phyloP scores from a whole-genome alignment of 1,140 invertebrate species.

The Papilio glaucus region DNA sequence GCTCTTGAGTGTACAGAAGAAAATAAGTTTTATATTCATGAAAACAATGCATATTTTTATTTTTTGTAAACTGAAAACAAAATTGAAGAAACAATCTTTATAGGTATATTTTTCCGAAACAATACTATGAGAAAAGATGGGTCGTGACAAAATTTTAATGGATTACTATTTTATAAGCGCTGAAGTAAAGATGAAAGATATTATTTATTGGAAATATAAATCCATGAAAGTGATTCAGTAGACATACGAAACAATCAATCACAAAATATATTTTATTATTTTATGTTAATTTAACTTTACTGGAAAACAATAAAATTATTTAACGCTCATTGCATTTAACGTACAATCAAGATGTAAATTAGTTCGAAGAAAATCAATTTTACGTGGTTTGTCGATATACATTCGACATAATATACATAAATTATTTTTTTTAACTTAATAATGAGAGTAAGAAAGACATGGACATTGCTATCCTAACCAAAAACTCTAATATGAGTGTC shows the following conservation, averaged over 20 bases:
- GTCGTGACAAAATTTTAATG: background rate
- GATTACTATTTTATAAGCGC: background rate
- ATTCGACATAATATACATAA: no score
- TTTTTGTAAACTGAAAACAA: background rate
- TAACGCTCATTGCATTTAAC: background rate
- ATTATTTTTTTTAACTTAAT: no score
- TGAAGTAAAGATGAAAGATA: background rate
- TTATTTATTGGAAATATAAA: background rate
- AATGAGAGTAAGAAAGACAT: no score
- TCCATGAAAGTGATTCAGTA: background rate
- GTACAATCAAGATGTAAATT: background rate
- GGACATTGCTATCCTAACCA: no score
- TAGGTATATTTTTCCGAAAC: background rate
- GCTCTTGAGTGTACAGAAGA: no score
- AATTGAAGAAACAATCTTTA: constrained; percentile 2
- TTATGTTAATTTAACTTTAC: background rate
- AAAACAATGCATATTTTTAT: background rate
- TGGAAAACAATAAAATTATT: background rate
- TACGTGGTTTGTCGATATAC: background rate
- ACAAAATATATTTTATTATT: no score
- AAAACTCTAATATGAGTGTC: no score
- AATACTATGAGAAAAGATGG: background rate
- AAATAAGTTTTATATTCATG: background rate
- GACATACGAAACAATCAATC: no score
- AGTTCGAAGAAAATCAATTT: background rate